Base-by-base conservation (phyloP, 2,888 invertebrate genomes). In the Cylloceria caligata region DNA sequence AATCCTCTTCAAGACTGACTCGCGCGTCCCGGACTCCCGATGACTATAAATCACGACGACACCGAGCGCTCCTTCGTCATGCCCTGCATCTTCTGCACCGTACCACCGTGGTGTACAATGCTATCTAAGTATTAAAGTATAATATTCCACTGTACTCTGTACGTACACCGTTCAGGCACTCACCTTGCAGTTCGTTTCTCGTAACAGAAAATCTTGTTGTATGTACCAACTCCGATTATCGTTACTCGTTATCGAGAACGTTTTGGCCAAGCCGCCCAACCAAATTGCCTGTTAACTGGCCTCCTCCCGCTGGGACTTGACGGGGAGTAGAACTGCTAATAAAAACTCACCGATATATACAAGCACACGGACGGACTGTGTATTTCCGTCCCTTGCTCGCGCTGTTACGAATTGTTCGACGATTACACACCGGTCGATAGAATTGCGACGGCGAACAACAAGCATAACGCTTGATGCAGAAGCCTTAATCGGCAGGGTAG, bases 11-110 rank as follows among this genome's bases (percentile, higher is more conserved):
- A 45, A 45, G 34, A 49, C 55, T 34, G 36, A 30, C 30, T 68
- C 68, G 52, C 21, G n/a, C 6, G 9, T n/a, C 49, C 67, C 49
- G 34, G 24, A 27, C 68, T 73, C 42, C 68, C 78, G 67, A 77
- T 62, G 79, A 74, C 71, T 67, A 79, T 82, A 82, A 82, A 82
- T 82, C 82, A 82, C 49, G 36, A 60, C 55, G 79, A 79, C 82
- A 82, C 82, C 60, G 52, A 75, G 68, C 82, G 72, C 75, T 82
- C 79, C 82, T 72, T 72, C 71, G 71, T 72, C 71, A 60, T 72
- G 60, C 30, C 57, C 45, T 45, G 60, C 57, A 45, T 45, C 71
- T n/a, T 19, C 39, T 24, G n/a, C 67, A 45, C 67, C 42, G 47
- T 16, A 57, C 11, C 36, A 60, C 42, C 52, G 30, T n/a, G 65